A percentile compares a stretch with the other conserved stretches of the same genome.
Evolutionary conservation across 2,797 vertebrate genomes (phyloP).

Genomic region (Psittacula echo): DNA sequence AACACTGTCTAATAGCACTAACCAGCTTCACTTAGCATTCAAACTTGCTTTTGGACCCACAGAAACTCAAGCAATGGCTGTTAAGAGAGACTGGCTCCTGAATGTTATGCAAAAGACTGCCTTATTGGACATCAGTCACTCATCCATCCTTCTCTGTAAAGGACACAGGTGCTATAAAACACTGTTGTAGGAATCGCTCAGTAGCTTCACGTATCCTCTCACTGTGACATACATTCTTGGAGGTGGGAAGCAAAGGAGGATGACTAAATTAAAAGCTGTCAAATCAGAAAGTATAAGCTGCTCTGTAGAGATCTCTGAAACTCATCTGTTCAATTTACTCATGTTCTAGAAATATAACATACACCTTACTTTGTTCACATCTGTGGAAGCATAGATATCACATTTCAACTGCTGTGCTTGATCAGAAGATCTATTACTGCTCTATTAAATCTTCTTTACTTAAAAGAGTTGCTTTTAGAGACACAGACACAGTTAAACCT

Average conservation of each 20-base stretch:
- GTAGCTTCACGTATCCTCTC: neutral
- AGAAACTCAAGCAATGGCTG: neutral
- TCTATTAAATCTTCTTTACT: neutral
- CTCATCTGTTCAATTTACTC: neutral
- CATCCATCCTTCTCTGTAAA: neutral
- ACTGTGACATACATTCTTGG: neutral
- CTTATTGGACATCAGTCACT: neutral
- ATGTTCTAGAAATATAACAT: neutral
- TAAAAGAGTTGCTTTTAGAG: neutral
- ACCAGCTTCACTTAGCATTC: neutral
- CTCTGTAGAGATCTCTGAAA: neutral
- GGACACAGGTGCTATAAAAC: neutral
- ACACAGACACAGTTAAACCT: neutral
- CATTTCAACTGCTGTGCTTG: neutral
- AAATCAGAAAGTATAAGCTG: constrained; percentile 2
- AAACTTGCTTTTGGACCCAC: neutral
- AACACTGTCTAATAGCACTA: neutral
- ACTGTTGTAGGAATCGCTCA: neutral
- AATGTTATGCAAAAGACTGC: neutral
- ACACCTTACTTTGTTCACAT: neutral
- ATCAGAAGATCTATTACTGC: neutral
- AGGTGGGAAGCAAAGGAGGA: constrained; percentile 38
- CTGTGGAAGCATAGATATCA: neutral
- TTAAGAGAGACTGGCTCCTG: neutral
- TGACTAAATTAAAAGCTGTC: constrained; percentile 52